Conservation (phyloP, 2,797 vertebrate genomes). For the Tadarida brasiliensis region DNA sequence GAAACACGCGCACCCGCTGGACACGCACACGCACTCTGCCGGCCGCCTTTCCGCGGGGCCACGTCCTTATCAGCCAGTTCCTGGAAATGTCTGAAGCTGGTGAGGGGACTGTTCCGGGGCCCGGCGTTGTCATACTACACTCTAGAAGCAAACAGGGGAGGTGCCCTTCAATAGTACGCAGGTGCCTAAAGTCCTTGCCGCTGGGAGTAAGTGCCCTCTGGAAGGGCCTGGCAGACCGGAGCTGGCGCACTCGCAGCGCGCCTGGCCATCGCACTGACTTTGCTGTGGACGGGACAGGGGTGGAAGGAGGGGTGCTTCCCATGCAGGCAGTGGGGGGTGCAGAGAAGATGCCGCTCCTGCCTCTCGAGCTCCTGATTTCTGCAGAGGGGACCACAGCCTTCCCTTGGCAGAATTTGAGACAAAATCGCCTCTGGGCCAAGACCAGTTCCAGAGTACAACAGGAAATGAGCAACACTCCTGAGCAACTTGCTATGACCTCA, state of each 20-base stretch:
- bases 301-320: not conserved
- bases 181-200: not conserved
- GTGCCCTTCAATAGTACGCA: not conserved
- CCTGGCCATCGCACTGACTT: not conserved
- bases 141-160: not conserved
- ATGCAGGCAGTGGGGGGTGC: not conserved
- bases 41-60: not conserved
- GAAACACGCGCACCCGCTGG: not conserved
- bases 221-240: not conserved
- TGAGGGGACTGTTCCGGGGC: not conserved
- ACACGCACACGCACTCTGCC: not conserved
- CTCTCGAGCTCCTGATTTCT: not conserved
- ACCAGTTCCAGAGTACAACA: not conserved
- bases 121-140: not conserved
- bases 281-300: not conserved
- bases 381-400: not conserved
- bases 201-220: rapidly evolving
- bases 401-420: not conserved
- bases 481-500: not conserved
- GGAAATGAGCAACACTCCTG: no score
- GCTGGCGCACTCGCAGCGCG: not conserved
- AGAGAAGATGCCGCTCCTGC: not conserved
- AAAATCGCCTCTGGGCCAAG: not conserved
- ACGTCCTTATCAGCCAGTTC: not conserved
- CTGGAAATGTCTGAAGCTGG: not conserved